Base-by-base conservation (phyloP, 1,140 invertebrate genomes). In the Plutomurus gul region DNA sequence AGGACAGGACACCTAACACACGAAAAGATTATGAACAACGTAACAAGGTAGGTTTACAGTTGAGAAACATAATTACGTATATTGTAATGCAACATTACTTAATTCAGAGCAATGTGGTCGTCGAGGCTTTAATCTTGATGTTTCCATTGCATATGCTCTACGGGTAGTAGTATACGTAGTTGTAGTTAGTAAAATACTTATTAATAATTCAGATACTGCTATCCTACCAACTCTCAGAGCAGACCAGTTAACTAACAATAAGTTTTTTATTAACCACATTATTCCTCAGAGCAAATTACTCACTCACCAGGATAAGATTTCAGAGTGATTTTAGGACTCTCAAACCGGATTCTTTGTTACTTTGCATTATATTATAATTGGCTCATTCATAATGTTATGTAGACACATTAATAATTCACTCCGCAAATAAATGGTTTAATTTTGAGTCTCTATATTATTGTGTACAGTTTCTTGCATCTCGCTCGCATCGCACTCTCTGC, bases 271-370 rank as follows among this genome's bases (percentile, higher is more conserved):
- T 65, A 65, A 30, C 27, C 56, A 65, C 56, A 65, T 33, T 33
- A 65, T 65, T 65, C 56, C 56, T 65, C n/a, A 30, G 30, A 65
- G 27, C 56, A 65, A 65, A 65, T 65, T 65, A 65, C 56, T 65
- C 56, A 65, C 56, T 65, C 56, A n/a, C 56, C 56, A 33, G 25
- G 56, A 30, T 65, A 25, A 65, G 56, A 33, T 65, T 25, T 30
- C 30, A 33, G 16, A n/a, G 56, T 27, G 10, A 65, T 27, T 65
- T 60, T 60, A 60, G 51, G 51, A 60, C 22, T 60, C 51, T 30
- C 51, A 60, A 60, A 60, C 51, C 51, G 51, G 51, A 60, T 60
- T 60, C 51, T 60, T 60, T 60, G 51, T 60, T 60, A 27, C 11
- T 30, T 60, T 60, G 27, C 51, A 60, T 60, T 60, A 60, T 25